Base-by-base conservation (phyloP, 2,797 vertebrate genomes). In the Spinibarbus caldwelli region DNA sequence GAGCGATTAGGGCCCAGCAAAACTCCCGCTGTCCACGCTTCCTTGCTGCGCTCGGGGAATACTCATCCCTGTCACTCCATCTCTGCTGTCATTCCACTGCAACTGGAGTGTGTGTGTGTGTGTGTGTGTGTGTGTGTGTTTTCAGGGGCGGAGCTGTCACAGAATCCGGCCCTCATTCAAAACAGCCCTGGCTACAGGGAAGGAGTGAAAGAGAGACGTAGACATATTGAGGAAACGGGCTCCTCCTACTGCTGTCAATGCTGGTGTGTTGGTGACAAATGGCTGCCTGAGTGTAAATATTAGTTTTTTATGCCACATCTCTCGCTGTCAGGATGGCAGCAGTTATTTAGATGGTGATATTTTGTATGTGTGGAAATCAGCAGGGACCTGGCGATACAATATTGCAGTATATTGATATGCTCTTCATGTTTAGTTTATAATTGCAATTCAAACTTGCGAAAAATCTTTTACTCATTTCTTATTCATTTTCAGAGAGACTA, bases 231-330 rank as follows among this genome's bases (percentile, higher is more conserved):
- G 79, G 75, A 81, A 64, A 75, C 70, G 10, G 78, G 59, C 84
- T 85, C 54, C 83, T 85, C 83, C 85, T 78, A 78, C 67, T 83
- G 70, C 76, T 86, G 59, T 79, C 84, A 73, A 34, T 85, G 77
- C 21, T 64, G 84, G 76, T 72, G 84, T 82, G 80, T 41, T 49
- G 73, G 85, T 91, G 90, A 90, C 89, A 89, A 89, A 90, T 78
- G 87, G 82, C 88, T 82, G 87, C 45, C 45, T 73, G 88, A 86
- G 86, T 91, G 90, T 88, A 91, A 92, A 92, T 93, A 91, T 91
- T 91, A 89, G 86, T 88, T 84, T 78, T 68, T 84, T 78, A n/a
- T 83, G 87, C 78, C 64, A 86, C 45, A 66, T 64, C 45, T 83
- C 62, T 85, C 23, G 67, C 49, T 76, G 78, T 85, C 52, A 52